A percentile compares a stretch with the other conserved stretches of the same genome.
These are phyloP conservation scores for Adoxophyes honmai DNA, from an alignment of 1,140 invertebrate genomes.

Conservation along the genomic window DNA sequence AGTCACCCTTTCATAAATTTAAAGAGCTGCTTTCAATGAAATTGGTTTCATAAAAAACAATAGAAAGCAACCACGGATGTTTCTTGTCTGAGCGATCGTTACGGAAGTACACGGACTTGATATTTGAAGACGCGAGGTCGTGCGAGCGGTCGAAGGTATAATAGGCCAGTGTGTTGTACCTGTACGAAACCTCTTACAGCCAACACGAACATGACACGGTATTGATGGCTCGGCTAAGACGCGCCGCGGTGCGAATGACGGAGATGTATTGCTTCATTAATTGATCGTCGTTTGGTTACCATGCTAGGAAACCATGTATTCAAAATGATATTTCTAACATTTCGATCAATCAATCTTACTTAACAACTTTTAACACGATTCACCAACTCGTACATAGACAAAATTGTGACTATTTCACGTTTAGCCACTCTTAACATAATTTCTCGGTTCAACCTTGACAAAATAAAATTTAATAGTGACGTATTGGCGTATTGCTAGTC, in stretches of 20 bases:
- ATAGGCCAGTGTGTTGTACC: constrained; percentile 14
- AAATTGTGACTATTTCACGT: too few relatives aligned
- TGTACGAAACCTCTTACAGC: constrained; percentile 2
- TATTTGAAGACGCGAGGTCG: constrained; percentile 20
- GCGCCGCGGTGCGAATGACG: constrained; percentile 22
- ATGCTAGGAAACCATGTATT: constrained; percentile 2
- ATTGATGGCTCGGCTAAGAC: constrained; percentile 28
- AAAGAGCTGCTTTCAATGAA: constrained; percentile 1
- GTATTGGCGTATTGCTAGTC: too few relatives aligned
- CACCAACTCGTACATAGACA: too few relatives aligned
- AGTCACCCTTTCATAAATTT: background rate
- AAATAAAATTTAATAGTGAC: too few relatives aligned
- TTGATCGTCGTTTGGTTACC: constrained; percentile 22
- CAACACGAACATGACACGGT: constrained; percentile 11
- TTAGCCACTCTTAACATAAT: too few relatives aligned
- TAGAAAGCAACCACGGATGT: background rate
- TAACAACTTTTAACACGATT: background rate
- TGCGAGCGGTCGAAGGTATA: constrained; percentile 22
- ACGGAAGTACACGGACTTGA: constrained; percentile 7
- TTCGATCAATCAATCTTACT: constrained; percentile 2
- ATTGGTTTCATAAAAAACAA: background rate
- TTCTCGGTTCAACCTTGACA: too few relatives aligned
- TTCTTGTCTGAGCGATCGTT: background rate
- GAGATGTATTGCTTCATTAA: constrained; percentile 35
- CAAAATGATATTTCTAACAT: constrained; percentile 3